Percentiles rank a stretch among this genome's conserved stretches.
Conservation (phyloP, 2,113 vertebrate genomes). For the Zosterops japonicus region DNA sequence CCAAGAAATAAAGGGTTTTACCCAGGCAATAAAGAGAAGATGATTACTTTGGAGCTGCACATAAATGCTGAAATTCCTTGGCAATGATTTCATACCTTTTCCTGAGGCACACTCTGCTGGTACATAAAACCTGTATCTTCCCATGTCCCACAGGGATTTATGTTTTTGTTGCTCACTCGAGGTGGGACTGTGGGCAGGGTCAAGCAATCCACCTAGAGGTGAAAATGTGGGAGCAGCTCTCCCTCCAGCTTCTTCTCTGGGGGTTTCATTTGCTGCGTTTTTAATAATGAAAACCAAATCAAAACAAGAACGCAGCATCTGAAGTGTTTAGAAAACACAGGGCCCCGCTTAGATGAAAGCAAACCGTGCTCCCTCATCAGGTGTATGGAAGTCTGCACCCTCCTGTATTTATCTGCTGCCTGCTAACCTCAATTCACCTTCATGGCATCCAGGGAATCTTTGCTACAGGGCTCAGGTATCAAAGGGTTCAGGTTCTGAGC, state of each 20-base stretch:
- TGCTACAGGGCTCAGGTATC: conserved; percentile 41
- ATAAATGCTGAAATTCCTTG: conserved; percentile 9
- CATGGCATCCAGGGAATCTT: conserved; percentile 44
- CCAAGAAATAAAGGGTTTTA: conserved; percentile 23
- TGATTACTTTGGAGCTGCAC: not conserved
- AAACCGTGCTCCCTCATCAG: conserved; percentile 39
- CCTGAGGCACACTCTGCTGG: conserved; percentile 4
- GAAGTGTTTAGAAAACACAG: conserved; percentile 43
- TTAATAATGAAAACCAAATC: conserved; percentile 58
- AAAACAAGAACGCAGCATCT: conserved; percentile 16
- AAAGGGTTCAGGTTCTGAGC: conserved; percentile 33
- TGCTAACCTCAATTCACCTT: conserved; percentile 58
- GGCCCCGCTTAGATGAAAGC: conserved; percentile 18
- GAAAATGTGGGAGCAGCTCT: conserved; percentile 58
- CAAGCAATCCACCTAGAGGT: conserved; percentile 47
- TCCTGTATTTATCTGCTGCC: conserved; percentile 50
- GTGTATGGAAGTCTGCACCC: conserved; percentile 50
- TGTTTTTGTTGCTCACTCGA: not conserved
- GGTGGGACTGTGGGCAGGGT: conserved; percentile 52
- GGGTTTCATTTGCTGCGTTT: conserved; percentile 13
- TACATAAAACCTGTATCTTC: not conserved
- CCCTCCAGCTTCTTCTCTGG: not conserved
- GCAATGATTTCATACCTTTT: conserved; percentile 17
- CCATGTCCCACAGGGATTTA: not conserved
- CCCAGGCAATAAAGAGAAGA: not conserved